Evolutionary conservation across 2,797 vertebrate species (phyloP).

Genomic region (Steatocranus sp.): DNA sequence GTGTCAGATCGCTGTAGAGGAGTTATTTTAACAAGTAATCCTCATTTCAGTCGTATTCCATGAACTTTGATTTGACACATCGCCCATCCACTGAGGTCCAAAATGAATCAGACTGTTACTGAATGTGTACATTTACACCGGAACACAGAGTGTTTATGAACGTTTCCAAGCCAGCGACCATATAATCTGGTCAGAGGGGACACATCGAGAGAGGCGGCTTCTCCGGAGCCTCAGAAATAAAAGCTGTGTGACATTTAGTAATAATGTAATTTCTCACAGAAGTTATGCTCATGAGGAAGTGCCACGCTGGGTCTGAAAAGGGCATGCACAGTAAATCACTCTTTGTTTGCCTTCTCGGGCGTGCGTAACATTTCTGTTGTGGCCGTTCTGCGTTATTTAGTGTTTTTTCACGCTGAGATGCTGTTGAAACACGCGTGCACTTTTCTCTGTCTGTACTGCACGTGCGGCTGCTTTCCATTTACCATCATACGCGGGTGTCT

Average conservation of each 20-base stretch:
- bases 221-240: neutral
- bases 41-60: neutral
- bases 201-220: neutral
- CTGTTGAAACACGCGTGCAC: neutral
- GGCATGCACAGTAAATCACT: neutral
- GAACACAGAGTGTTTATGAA: slow-evolving; percentile 4
- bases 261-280: neutral
- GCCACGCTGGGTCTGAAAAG: neutral
- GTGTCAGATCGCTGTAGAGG: neutral
- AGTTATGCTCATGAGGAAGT: slow-evolving; percentile 10
- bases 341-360: slow-evolving; percentile 7
- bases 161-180: neutral
- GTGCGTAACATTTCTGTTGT: neutral
- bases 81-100: neutral
- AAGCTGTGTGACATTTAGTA: slow-evolving; percentile 35
- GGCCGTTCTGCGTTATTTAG: neutral
- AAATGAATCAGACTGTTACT: slow-evolving; percentile 11
- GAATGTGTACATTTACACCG: neutral
- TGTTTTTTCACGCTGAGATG: neutral
- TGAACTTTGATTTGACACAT: neutral
- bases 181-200: slow-evolving; percentile 8
- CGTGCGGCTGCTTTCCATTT: neutral
- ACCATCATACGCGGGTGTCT: neutral
- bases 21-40: neutral
- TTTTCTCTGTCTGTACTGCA: neutral